Percentiles rank a stretch among this genome's conserved stretches.
Conservation (phyloP, 2,888 invertebrate species). For the Polydrusus tereticollis region DNA sequence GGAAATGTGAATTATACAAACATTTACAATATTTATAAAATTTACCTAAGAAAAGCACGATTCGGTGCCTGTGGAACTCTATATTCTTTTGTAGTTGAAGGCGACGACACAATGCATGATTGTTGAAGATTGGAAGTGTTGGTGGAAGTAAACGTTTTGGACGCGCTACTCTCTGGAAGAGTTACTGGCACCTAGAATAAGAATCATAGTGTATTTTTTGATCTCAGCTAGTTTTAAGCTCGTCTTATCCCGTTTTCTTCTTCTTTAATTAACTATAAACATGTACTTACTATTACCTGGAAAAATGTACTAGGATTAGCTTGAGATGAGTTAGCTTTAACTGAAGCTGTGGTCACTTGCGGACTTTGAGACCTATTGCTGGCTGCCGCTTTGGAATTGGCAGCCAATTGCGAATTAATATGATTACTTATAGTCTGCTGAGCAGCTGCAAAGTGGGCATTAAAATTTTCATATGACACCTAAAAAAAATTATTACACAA, state of each 20-base stretch:
- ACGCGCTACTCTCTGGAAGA: slow-evolving; percentile 69
- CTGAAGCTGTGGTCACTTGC: slow-evolving; percentile 59
- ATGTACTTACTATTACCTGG: slow-evolving; percentile 67
- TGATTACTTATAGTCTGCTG: slow-evolving; percentile 73
- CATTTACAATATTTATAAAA: neutral
- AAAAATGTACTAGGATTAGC: slow-evolving; percentile 73
- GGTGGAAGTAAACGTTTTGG: slow-evolving; percentile 62
- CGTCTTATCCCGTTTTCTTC: too few species aligned
- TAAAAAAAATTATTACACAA: slow-evolving; percentile 21
- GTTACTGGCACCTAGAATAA: slow-evolving; percentile 66
- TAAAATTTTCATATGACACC: slow-evolving; percentile 77
- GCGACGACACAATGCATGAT: slow-evolving; percentile 81
- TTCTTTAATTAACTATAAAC: neutral
- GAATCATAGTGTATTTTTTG: neutral
- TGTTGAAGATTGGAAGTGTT: slow-evolving; percentile 74
- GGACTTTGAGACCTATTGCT: slow-evolving; percentile 70
- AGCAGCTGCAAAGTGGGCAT: slow-evolving; percentile 77
- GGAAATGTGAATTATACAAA: neutral
- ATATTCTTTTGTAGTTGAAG: slow-evolving; percentile 75
- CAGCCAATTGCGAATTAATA: slow-evolving; percentile 73
- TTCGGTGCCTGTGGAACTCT: slow-evolving; percentile 72
- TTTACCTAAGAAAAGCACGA: slow-evolving; percentile 63
- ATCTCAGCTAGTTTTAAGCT: too few species aligned
- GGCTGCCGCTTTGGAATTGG: slow-evolving; percentile 48
- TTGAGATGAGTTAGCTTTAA: slow-evolving; percentile 54